These are phyloP conservation scores for Arrhamphus sclerolepis DNA, from an alignment of 2,797 vertebrate genomes.

Conservation along the genomic window DNA sequence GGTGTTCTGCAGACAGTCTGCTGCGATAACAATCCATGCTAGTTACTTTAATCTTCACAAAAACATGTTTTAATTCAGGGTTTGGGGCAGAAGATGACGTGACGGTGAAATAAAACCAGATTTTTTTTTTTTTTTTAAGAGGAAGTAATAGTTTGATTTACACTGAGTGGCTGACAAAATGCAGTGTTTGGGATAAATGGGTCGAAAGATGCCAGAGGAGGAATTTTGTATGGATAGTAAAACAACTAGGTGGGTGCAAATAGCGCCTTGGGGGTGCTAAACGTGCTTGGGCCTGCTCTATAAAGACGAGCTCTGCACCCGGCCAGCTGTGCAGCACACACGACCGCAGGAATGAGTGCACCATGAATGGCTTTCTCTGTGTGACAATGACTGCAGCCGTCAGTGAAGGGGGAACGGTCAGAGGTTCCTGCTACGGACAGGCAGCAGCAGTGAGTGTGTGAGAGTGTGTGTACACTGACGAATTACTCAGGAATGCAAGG, in stretches of 20 bases:
- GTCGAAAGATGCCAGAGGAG: slow-evolving; percentile 23
- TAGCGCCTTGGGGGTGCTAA: slow-evolving; percentile 55
- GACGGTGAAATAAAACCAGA: no score
- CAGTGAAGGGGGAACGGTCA: slow-evolving; percentile 61
- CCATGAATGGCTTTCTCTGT: slow-evolving; percentile 79
- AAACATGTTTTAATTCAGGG: slow-evolving; percentile 43
- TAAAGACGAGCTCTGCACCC: slow-evolving; percentile 56
- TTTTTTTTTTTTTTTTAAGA: background rate
- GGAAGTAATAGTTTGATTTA: slow-evolving; percentile 24
- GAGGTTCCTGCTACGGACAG: slow-evolving; percentile 59
- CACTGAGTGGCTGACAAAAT: slow-evolving; percentile 34
- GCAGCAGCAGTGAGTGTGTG: slow-evolving; percentile 26
- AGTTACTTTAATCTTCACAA: slow-evolving; percentile 80
- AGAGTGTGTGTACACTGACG: slow-evolving; percentile 58
- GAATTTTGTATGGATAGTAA: slow-evolving; percentile 59
- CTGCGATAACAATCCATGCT: slow-evolving; percentile 79
- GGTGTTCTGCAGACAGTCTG: slow-evolving; percentile 78
- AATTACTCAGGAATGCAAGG: slow-evolving; percentile 80
- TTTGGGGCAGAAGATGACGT: slow-evolving; percentile 8
- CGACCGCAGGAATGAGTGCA: slow-evolving; percentile 73
- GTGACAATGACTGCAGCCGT: slow-evolving; percentile 73
- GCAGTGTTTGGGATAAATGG: slow-evolving; percentile 36
- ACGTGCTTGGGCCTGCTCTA: slow-evolving; percentile 70
- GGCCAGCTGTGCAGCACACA: slow-evolving; percentile 67
- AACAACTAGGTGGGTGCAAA: slow-evolving; percentile 43